A percentile compares a stretch with the other conserved stretches of the same genome.
Evolutionary conservation across 2,113 vertebrate genomes (phyloP).

Genomic region (Budorcas taxicolor): DNA sequence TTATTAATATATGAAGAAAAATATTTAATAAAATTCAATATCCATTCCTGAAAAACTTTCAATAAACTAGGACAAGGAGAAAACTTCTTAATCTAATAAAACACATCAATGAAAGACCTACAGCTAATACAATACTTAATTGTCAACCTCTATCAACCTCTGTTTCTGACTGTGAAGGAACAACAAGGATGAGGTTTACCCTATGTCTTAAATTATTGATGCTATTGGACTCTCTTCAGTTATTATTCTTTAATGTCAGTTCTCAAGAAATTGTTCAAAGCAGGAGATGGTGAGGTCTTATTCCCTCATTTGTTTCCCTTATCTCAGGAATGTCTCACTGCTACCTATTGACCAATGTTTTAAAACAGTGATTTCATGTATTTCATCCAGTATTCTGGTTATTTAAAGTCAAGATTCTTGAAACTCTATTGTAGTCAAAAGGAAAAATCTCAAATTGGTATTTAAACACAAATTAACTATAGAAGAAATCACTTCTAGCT

Average conservation of each 20-base stretch:
- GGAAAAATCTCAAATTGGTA: not conserved
- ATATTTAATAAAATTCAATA: not conserved
- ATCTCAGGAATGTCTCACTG: not conserved
- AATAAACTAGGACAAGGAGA: not conserved
- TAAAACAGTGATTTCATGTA: not conserved
- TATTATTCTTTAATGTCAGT: not conserved
- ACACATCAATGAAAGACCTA: not conserved
- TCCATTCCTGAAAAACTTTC: not conserved
- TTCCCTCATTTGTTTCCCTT: not conserved
- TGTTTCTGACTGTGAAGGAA: not conserved
- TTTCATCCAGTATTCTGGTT: not conserved
- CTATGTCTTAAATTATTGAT: not conserved
- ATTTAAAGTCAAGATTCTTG: not conserved
- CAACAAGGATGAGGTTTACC: not conserved
- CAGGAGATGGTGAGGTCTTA: not conserved
- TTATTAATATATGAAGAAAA: not conserved
- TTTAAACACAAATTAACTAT: slow-evolving; percentile 12
- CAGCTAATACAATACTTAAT: not conserved
- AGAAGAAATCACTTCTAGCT: not conserved
- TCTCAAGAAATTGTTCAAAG: not conserved
- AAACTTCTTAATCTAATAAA: not conserved
- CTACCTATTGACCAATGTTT: not conserved
- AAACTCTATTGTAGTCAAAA: not conserved
- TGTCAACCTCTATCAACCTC: not conserved
- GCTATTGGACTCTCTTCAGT: not conserved